A percentile compares a stretch with the other conserved stretches of the same genome.
Conservation (phyloP, 1,140 invertebrate species). For the Rhyzopertha dominica region DNA sequence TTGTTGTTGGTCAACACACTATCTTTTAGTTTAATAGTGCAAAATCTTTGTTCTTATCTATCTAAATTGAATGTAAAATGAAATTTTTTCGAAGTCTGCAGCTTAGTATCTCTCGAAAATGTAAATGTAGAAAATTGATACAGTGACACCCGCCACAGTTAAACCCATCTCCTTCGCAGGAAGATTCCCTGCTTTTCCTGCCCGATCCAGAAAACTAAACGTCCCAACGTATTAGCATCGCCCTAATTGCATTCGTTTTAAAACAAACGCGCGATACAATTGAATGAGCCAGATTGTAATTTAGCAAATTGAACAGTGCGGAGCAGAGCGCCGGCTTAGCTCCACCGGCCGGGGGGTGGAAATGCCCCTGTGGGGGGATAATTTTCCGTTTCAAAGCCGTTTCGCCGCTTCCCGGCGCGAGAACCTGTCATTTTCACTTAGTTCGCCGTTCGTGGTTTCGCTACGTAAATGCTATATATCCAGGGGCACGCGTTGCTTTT, state of each 20-base stretch:
- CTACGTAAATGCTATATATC: too few species aligned
- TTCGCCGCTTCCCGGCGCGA: constrained; percentile 13
- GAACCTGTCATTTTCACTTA: constrained; percentile 25
- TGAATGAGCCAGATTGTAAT: constrained; percentile 28
- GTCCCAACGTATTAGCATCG: constrained; percentile 13
- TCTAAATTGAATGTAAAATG: too few species aligned
- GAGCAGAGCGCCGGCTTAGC: not conserved
- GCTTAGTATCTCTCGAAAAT: too few species aligned
- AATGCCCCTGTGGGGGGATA: constrained; percentile 5
- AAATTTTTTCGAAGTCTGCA: too few species aligned
- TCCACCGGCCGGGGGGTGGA: not conserved
- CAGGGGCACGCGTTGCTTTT: too few species aligned
- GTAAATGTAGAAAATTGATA: too few species aligned
- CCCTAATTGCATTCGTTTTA: constrained; percentile 21
- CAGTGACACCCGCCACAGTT: too few species aligned
- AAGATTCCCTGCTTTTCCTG: too few species aligned
- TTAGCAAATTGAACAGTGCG: constrained; percentile 23
- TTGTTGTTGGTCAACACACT: too few species aligned
- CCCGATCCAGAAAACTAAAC: constrained; percentile 6
- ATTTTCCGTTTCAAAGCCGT: constrained; percentile 15
- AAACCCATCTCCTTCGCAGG: too few species aligned
- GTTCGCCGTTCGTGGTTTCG: constrained; percentile 15
- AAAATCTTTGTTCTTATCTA: too few species aligned
- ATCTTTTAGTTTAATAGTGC: too few species aligned
- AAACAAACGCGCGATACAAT: constrained; percentile 24